A percentile compares a stretch with the other conserved stretches of the same genome.
phyloP scores from a whole-genome alignment of 1,140 invertebrate species.

The Drepana arcuata region DNA sequence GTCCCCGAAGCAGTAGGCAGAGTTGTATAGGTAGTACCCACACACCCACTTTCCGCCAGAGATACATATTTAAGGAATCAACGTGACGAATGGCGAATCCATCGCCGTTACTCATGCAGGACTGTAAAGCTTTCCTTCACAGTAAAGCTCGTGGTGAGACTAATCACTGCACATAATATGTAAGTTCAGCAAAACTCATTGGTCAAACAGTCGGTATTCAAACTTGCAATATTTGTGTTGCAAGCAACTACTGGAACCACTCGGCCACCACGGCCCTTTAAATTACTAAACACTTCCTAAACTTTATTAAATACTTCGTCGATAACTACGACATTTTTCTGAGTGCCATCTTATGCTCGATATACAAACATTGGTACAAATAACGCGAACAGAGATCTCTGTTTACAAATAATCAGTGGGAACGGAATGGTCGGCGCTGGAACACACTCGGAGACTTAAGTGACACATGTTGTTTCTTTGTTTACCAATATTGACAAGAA shows the following conservation, averaged over 20 bases:
- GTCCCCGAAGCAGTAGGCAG: no score
- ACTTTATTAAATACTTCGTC: constrained; percentile 7
- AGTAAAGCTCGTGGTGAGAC: no score
- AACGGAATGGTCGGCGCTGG: constrained; percentile 16
- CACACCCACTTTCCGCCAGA: no score
- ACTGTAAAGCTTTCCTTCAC: no score
- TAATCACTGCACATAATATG: neutral
- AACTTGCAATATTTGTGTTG: neutral
- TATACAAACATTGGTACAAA: constrained; percentile 48
- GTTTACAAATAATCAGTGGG: constrained; percentile 46
- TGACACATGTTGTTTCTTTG: neutral
- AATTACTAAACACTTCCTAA: neutral
- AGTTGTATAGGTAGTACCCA: no score
- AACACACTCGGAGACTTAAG: constrained; percentile 2
- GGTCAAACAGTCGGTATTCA: neutral
- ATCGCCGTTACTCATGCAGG: no score
- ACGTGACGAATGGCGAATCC: no score
- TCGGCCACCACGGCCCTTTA: neutral
- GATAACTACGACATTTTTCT: constrained; percentile 44
- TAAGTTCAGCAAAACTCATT: neutral
- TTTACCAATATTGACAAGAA: neutral
- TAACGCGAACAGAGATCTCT: constrained; percentile 21
- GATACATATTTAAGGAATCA: no score
- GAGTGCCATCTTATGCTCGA: constrained; percentile 53
- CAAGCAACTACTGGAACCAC: neutral